Base-by-base conservation (phyloP, 2,888 invertebrate species). In the Scaptomyza parva region DNA sequence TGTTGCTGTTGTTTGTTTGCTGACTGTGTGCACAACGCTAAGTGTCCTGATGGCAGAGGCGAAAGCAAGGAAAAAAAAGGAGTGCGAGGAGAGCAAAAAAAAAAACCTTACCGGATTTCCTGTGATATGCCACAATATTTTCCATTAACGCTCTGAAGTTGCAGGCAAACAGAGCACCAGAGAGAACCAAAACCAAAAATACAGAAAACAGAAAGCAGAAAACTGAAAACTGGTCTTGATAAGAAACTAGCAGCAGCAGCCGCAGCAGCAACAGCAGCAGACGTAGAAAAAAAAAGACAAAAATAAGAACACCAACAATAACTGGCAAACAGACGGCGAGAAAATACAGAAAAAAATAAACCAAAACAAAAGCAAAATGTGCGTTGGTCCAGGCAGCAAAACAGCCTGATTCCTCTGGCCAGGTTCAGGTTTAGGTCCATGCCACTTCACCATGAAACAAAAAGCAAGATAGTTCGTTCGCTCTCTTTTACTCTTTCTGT, bases 71-170 rank as follows among this genome's bases (percentile, higher is more conserved):
- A 14, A 35, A 35, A 53, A 43, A 52, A 83, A 78, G 78, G 73
- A 78, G 73, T 78, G 58, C 58, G 69, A 68, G 68, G 68, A 35
- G 1, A 7, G 80, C 83, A 70, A 86, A 86, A 84, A 86, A 70
- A 86, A 86, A 84, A 85, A 86, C 76, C 87, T 82, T 73, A 77
- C 85, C 85, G 85, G 85, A 86, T 86, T 86, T 86, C 85, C 85
- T 86, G 85, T 86, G 88, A 86, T 88, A 88, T 84, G 85, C 87
- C 88, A 85, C 88, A 88, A 85, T 86, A 88, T 88, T 88, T 88
- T 88, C 87, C 85, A 88, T 85, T 85, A 85, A 84, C 86, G 88
- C 86, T 73, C 66, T 76, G 77, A 69, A 86, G 86, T 84, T 83
- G 70, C 86, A 84, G 69, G 62, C 83, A 76, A 69, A 70, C 69